Percentiles rank a stretch among this genome's conserved stretches.
Conservation (phyloP, 2,113 vertebrate species). For the Dinomys branickii region DNA sequence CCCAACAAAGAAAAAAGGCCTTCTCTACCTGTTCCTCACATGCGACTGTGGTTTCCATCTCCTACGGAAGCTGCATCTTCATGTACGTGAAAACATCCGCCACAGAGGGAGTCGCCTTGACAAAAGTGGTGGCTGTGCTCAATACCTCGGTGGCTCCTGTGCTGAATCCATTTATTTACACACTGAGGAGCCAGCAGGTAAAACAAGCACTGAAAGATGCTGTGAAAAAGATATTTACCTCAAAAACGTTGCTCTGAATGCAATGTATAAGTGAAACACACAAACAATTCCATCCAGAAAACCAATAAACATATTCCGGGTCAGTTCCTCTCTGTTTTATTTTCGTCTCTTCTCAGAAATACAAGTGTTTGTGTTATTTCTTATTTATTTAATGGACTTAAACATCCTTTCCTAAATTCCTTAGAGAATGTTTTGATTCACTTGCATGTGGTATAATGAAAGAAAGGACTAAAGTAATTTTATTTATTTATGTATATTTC, state of each 20-base stretch:
- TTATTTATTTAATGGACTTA: not conserved
- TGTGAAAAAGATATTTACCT: not conserved
- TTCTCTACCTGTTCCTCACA: conserved; percentile 74
- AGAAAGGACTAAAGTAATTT: not conserved
- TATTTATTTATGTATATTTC: not conserved
- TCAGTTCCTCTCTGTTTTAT: not conserved
- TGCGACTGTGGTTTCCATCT: conserved; percentile 62
- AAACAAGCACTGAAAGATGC: not conserved
- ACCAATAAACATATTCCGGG: not conserved
- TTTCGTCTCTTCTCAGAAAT: not conserved
- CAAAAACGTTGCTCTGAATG: not conserved
- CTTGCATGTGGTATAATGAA: not conserved
- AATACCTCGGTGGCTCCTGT: not conserved
- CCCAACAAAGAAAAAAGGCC: conserved; percentile 66
- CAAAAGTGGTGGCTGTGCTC: not conserved
- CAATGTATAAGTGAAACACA: not conserved
- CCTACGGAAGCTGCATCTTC: conserved; percentile 81
- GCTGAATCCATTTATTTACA: not conserved
- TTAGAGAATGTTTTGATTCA: not conserved
- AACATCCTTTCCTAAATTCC: not conserved
- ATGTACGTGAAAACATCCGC: conserved; percentile 79
- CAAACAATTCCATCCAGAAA: not conserved
- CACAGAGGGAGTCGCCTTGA: conserved; percentile 13
- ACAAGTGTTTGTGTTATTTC: not conserved
- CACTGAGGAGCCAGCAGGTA: not conserved